Conservation (phyloP, 1,140 invertebrate genomes). For the Zelostemma sp. region DNA sequence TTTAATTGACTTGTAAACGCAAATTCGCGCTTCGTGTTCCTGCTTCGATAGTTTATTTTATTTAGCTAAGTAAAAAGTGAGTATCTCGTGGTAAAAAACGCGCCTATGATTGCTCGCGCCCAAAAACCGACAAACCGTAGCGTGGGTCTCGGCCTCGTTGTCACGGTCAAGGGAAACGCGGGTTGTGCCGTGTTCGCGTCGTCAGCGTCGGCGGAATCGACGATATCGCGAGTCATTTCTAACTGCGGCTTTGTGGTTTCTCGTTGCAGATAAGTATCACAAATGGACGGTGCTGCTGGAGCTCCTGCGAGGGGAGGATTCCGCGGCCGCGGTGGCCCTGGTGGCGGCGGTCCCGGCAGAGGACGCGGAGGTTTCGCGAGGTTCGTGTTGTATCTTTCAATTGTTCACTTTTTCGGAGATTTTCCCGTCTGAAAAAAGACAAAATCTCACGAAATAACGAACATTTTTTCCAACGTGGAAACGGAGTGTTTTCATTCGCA, state of each 20-base stretch:
- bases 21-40: conserved; percentile 25
- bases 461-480: too few species aligned
- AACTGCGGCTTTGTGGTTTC: not conserved
- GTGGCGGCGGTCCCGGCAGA: conserved; percentile 59
- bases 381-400: too few species aligned
- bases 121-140: too few species aligned
- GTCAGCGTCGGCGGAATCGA: conserved; percentile 4
- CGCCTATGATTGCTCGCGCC: too few species aligned
- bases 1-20: conserved; percentile 46
- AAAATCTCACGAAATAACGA: too few species aligned
- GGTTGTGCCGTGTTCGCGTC: too few species aligned
- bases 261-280: conserved; percentile 18
- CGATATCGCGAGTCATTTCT: too few species aligned
- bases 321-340: conserved; percentile 60
- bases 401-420: too few species aligned
- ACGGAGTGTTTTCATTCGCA: too few species aligned
- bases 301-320: conserved; percentile 57
- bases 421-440: too few species aligned
- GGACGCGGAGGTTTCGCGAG: conserved; percentile 66
- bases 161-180: not conserved
- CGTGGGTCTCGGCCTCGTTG: not conserved
- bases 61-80: conserved; percentile 33
- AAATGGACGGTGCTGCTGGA: conserved; percentile 60
- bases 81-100: conserved; percentile 23
- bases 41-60: conserved; percentile 14